Evolutionary conservation across 2,797 vertebrate genomes (phyloP), one percentile per base, ranked within the genome.

Genomic region (Falco columbarius): DNA sequence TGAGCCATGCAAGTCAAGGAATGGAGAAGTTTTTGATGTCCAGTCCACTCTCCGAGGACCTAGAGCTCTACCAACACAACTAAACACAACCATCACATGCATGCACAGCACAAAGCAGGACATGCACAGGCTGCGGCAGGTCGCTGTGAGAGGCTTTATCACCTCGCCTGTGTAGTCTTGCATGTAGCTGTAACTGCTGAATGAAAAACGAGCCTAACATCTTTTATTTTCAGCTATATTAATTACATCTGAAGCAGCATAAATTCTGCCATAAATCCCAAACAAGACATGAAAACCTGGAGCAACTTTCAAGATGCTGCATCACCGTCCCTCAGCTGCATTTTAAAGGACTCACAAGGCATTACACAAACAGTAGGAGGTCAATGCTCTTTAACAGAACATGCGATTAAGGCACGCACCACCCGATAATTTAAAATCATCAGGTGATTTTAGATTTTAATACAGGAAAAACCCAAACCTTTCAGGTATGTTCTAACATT

Each of bases 11-110:
- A 34, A 86, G 32, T 38, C 38, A 81, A 59, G 34, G 65, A 55
- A 40, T 51, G 21, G 14, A 76, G 4, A 7, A 16, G 4, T 7
- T 32, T 85, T 89, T 67, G 62, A 51, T 40, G 40, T 66, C n/a
- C 42, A 40, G 56, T n/a, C 12, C 4, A 54, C 27, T 49, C 32
- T 71, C 30, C 12, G 6, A 81, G 34, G 58, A 89, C 40, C 27
- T 26, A n/a, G 46, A 89, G 20, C 14, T 59, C 56, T 59, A 65
- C 21, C 34, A 86, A 27, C 40, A 66, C 20, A 66, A 42, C 51
- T 73, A 49, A 81, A 66, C 1, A 1, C 49, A 32, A 61, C 46
- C 2, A 0, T 38, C 40, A 29, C 12, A 3, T 26, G 6, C n/a
- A 63, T 1, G 12, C 21, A 32, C n/a, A 65, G 32, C 24, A 56